Percentiles rank a stretch among this genome's conserved stretches.
Conservation (phyloP, 2,888 invertebrate species). For the Torymus aiolomorphi region DNA sequence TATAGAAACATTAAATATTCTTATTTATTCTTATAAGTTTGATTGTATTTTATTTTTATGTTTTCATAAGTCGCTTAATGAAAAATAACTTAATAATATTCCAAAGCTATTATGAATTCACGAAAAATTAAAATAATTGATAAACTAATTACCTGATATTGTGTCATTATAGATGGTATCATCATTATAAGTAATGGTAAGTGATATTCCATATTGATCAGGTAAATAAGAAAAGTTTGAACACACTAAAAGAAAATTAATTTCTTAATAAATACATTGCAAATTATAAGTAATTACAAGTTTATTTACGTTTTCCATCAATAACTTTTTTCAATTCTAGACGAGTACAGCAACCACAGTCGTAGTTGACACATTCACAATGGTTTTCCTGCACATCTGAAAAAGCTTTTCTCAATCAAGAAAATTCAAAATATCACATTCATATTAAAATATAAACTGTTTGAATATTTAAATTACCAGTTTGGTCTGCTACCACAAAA, state of each 20-base stretch:
- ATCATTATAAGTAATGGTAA: constrained; percentile 65
- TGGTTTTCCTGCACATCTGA: constrained; percentile 9
- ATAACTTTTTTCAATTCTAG: constrained; percentile 29
- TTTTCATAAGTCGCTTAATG: no score
- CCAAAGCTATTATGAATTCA: no score
- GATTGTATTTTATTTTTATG: no score
- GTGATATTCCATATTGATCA: constrained; percentile 66
- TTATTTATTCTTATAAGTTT: no score
- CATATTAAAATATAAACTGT: no score
- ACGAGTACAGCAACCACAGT: constrained; percentile 58
- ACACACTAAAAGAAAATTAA: constrained; percentile 65
- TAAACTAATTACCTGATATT: constrained; percentile 65
- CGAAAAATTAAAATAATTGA: neutral
- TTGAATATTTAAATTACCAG: no score
- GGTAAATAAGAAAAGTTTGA: constrained; percentile 66
- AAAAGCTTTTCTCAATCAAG: neutral
- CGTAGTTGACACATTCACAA: constrained; percentile 51
- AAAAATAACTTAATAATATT: no score
- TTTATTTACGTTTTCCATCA: constrained; percentile 39
- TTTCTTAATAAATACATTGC: neutral
- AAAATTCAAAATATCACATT: no score
- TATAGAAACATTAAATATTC: no score
- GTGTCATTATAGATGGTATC: constrained; percentile 67
- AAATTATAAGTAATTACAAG: neutral
- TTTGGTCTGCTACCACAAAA: no score